Evolutionary conservation across 2,888 invertebrate genomes (phyloP).

Genomic region (Nymphalis c-album): DNA sequence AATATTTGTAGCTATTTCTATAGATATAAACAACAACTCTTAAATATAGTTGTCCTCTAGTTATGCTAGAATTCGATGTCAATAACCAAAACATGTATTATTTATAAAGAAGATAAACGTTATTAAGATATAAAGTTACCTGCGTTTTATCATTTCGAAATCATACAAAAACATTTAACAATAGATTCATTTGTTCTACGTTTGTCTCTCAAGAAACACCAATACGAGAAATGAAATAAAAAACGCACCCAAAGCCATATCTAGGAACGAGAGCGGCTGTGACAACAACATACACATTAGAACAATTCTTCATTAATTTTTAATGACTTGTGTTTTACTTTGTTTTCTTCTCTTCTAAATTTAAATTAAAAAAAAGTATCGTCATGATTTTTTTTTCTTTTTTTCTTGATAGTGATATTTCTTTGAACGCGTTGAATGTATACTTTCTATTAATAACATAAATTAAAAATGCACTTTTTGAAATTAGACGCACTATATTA

Average conservation of each 20-base stretch:
- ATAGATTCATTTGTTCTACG: conserved; percentile 17
- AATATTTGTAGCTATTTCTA: no score
- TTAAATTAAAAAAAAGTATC: no score
- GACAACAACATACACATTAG: neutral
- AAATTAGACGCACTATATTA: no score
- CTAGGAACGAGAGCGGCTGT: conserved; percentile 18
- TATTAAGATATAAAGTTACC: neutral
- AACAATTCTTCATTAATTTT: neutral
- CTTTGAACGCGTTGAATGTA: no score
- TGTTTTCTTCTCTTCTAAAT: no score
- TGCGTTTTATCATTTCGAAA: conserved; percentile 8
- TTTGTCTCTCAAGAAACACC: conserved; percentile 17
- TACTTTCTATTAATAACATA: no score
- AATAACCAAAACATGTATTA: neutral
- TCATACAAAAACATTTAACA: conserved; percentile 15
- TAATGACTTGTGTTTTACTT: no score
- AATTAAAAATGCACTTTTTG: no score
- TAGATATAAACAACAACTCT: no score
- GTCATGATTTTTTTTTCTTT: no score
- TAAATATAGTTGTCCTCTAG: no score
- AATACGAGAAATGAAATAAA: conserved; percentile 23
- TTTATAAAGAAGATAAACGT: neutral
- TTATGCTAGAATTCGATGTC: neutral
- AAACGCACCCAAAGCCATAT: conserved; percentile 19
- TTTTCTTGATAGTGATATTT: no score